Evolutionary conservation across 2,113 vertebrate genomes (phyloP), one percentile per base, ranked within the genome.

Genomic region (Ancistrus triradiatus): DNA sequence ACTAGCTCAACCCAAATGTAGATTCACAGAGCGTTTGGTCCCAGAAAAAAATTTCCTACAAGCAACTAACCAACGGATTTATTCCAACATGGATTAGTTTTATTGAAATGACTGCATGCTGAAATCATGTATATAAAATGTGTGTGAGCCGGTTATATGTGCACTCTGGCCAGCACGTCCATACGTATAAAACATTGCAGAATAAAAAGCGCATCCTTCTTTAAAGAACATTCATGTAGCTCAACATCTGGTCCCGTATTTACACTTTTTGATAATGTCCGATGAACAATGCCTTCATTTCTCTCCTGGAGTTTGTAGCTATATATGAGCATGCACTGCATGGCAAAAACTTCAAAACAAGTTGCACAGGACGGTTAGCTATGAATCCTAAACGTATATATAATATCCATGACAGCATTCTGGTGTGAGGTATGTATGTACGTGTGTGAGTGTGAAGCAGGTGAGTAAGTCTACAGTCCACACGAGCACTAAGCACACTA

Each of bases 61-160:
- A n/a, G n/a, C n/a, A n/a, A n/a, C n/a, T n/a, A n/a, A n/a, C n/a
- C n/a, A n/a, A n/a, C n/a, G n/a, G n/a, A n/a, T 4, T 31, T 31
- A 31, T 31, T 31, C 7, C 3, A 31, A 31, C 7, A 3, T 31
- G 27, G 27, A 31, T 31, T 3, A 4, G 27, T 7, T 31, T 31
- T 31, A 31, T 31, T 31, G 3, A 31, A 4, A 31, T 31, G 7
- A 31, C 7, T 31, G 27, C 7, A 31, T 31, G 27, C 27, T 31
- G 7, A 31, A 31, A 31, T 37, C 2, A 22, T 57, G 18, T 44
- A 47, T 15, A 55, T 53, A 65, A 61, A 74, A n/a, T 47, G 5
- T 48, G 14, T 55, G 38, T 43, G 24, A 19, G 43, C 3, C 48
- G 24, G 33, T 18, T 48, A 60, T 69, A 66, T 66, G 59, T 59